Evolutionary conservation across 2,888 invertebrate species (phyloP).

Genomic region (Drosophila leonis): DNA sequence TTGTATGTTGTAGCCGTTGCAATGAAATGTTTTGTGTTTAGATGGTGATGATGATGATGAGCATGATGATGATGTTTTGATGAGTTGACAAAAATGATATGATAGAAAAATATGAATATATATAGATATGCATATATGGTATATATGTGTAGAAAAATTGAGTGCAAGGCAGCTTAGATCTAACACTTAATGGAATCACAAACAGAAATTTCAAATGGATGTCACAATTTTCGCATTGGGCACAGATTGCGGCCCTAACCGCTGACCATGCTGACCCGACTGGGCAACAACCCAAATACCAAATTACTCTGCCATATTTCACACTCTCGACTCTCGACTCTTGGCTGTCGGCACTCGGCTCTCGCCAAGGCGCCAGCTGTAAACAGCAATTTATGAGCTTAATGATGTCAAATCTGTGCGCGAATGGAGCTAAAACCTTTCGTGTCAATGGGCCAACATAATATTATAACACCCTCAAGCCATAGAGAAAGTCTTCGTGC

Average conservation of each 20-base stretch:
- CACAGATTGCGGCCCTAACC: conserved; percentile 44
- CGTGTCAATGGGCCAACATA: conserved; percentile 70
- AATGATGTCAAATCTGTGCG: conserved; percentile 66
- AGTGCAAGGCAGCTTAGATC: conserved; percentile 51
- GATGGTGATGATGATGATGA: conserved; percentile 29
- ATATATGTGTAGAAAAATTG: conserved; percentile 21
- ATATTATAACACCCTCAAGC: conserved; percentile 62
- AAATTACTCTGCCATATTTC: conserved; percentile 70
- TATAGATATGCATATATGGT: conserved; percentile 9
- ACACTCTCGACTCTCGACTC: conserved; percentile 59
- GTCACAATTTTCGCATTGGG: conserved; percentile 64
- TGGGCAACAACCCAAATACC: conserved; percentile 51
- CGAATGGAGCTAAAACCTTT: conserved; percentile 43
- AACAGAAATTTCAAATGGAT: conserved; percentile 32
- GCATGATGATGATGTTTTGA: conserved; percentile 29
- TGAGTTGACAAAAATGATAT: conserved; percentile 40
- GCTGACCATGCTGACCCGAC: conserved; percentile 53
- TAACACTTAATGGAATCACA: conserved; percentile 18
- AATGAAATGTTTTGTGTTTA: conserved; percentile 38
- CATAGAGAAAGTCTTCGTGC: conserved; percentile 62
- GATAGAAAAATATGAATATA: conserved; percentile 45
- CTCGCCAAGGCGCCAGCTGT: conserved; percentile 26
- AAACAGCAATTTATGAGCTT: conserved; percentile 54
- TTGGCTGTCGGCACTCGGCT: conserved; percentile 14
- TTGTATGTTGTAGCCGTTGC: conserved; percentile 38